Evolutionary conservation across 92 coral and sea anemone species (phyloP), one percentile per base, ranked within the genome.

Genomic region (Zoanthus sansibaricus): DNA sequence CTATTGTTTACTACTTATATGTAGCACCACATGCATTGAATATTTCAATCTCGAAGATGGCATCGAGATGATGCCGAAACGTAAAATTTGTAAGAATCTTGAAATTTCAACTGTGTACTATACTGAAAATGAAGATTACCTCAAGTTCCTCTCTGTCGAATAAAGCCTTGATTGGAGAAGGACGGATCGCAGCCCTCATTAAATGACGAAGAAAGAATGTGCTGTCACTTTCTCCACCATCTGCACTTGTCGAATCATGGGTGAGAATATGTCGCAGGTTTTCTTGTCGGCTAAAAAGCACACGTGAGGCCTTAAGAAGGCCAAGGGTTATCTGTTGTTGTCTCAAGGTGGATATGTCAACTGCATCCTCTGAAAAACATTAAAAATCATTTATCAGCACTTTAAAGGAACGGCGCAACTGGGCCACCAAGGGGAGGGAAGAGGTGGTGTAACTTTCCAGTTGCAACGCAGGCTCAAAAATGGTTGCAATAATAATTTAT

Each of bases 111-210:
- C 12, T 49, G 9, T 7, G 55, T 49, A 16, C 18, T n/a, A 5
- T 8, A 9, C 1, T 30, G 17, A 30, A 42, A 4, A 14, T 25
- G 4, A 69, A 69, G 10, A 16, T 17, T 77, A 96, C 99, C 95
- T 96, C 99, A 25, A 96, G 84, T 89, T 96, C 99, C 87, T 96
- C 99, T 52, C 99, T 86, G 71, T 95, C 97, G 83, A 96, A 96
- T 37, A 96, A 89, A 7, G 98, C 93, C 83, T 95, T 96, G 83
- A 96, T 89, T 31, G 99, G 97, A 44, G 99, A 96, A 6, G 99
- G 99, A 82, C 91, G 96, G 46, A 96, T 94, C 5, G 99, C 99
- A 54, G 99, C 93, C 70, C 93, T 92, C 98, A 96, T 96, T 72
- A 96, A 87, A 62, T 93, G 99, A 48, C 91, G 99, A 72, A 96